Evolutionary conservation across 2,113 vertebrate genomes (phyloP), one percentile per base, ranked within the genome.

Genomic region (Ibidorhyncha struthersii): DNA sequence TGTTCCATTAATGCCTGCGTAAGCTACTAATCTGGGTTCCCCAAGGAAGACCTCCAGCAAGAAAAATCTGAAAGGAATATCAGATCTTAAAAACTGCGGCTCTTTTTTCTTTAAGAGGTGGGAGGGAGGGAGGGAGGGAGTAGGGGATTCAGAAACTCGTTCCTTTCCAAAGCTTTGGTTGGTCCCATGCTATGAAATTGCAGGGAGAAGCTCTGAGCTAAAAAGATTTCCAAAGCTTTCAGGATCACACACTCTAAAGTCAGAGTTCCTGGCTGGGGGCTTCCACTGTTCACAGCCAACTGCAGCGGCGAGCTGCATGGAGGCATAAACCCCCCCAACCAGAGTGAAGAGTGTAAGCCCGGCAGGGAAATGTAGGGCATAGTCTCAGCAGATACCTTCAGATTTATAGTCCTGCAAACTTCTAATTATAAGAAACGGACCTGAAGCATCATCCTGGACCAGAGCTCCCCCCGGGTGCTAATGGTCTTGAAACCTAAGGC

Each of bases 21-120:
- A 89, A 96, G 14, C 76, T 81, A 62, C 50, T 90, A 70, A 90
- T 79, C 69, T 74, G 40, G 3, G 18, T 32, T 95, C 83, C 77
- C 83, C 65, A 69, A 93, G 92, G 82, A 89, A 95, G 89, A 95
- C 80, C 82, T 94, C 90, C 79, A 93, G 96, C 80, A 89, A 94
- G 63, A 93, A 93, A 81, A 91, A 55, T 77, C 41, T 36, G n/a
- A 93, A 76, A 91, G 56, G 93, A 89, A 67, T 50, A 94, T 34
- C 55, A 93, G 76, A 86, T 78, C 74, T 86, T 83, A 25, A 85
- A 94, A 94, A 72, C 56, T n/a, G 8, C 43, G 32, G 4, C 7
- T 36, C 43, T 45, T 77, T 80, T 58, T 95, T 27, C 30, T 53
- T 36, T 59, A 40, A 67, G 56, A 69, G n/a, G 12, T 62, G 26